A percentile compares a stretch with the other conserved stretches of the same genome.
phyloP scores from a whole-genome alignment of 2,888 invertebrate genomes.

The Eugnorisma glareosa region DNA sequence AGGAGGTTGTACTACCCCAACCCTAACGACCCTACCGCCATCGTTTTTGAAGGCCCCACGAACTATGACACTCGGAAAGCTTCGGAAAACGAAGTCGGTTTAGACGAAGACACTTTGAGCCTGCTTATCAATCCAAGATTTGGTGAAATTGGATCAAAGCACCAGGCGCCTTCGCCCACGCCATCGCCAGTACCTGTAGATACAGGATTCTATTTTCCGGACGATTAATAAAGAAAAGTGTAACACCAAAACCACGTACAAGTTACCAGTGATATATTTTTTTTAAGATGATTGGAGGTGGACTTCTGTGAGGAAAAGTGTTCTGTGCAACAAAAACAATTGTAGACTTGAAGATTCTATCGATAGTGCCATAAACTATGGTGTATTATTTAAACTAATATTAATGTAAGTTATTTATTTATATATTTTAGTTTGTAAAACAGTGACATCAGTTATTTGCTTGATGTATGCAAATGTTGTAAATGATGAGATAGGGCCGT shows the following conservation, averaged over 20 bases:
- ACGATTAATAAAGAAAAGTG: conserved; percentile 53
- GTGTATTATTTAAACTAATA: conserved; percentile 47
- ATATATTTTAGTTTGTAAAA: conserved; percentile 20
- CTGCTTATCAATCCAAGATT: conserved; percentile 65
- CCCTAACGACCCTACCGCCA: conserved; percentile 73
- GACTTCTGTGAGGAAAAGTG: conserved; percentile 30
- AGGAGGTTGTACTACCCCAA: conserved; percentile 72
- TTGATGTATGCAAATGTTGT: conserved; percentile 25
- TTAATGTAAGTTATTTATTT: conserved; percentile 39
- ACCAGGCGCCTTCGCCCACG: not conserved
- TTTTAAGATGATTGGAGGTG: conserved; percentile 15
- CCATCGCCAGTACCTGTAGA: not conserved
- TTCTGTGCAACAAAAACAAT: conserved; percentile 17
- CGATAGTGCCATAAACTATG: conserved; percentile 56
- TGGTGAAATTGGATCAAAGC: conserved; percentile 48
- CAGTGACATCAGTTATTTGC: conserved; percentile 25
- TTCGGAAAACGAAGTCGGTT: conserved; percentile 65
- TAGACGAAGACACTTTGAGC: conserved; percentile 67
- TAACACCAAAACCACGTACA: not conserved
- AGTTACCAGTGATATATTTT: conserved; percentile 59
- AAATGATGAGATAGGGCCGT: conserved; percentile 8
- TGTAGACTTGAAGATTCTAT: conserved; percentile 32
- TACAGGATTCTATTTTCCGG: conserved; percentile 66
- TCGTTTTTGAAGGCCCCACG: conserved; percentile 81
- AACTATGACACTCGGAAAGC: conserved; percentile 69